Base-by-base conservation (phyloP, 2,113 vertebrate species). In the Podarcis muralis region DNA sequence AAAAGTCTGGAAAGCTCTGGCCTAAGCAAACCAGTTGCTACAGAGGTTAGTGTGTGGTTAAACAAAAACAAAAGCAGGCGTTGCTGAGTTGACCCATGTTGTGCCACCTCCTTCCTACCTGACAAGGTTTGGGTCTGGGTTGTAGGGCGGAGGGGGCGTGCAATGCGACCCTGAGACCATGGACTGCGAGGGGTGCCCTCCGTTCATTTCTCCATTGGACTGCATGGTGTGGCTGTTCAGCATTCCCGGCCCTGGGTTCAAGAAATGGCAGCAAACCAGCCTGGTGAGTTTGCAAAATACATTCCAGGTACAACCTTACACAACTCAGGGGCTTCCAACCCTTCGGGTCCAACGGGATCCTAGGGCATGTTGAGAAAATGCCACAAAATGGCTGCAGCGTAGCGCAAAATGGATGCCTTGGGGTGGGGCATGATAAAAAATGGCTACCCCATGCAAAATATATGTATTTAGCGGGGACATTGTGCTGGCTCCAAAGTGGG, bases 41-140 rank as follows among this genome's bases (percentile, higher is more conserved):
- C 76, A 32, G 48, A 65, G 85, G 88, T 91, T 90, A 94, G 93
- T 81, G 80, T 0, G 0, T 69, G 88, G 89, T 92, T 87, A 69
- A 92, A 91, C 18, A 86, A 1, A 27, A 88, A 72, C 48, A 53
- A 12, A 53, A 53, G 11, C 48, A 53, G 48, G 11, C 0, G 0
- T 22, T 59, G 88, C 59, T 66, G 83, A 23, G 7, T 22, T 5
- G 4, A 32, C 68, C 57, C 85, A 30, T 71, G 92, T 0, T 0
- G 9, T 59, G n/a, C 25, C 69, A 30, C 2, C 22, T 2, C 75
- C 1, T 23, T 76, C 95, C 95, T 97, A 99, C 99, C 99, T 99
- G 98, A 99, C 97, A 0, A 99, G 98, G 97, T 98, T 98, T 96
- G 99, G 98, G 95, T 99, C 99, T 0, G 99, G 98, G 83, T 98